Percentiles rank a stretch among this genome's conserved stretches.
phyloP scores from a whole-genome alignment of 2,113 vertebrate genomes.

The Panurus biarmicus region DNA sequence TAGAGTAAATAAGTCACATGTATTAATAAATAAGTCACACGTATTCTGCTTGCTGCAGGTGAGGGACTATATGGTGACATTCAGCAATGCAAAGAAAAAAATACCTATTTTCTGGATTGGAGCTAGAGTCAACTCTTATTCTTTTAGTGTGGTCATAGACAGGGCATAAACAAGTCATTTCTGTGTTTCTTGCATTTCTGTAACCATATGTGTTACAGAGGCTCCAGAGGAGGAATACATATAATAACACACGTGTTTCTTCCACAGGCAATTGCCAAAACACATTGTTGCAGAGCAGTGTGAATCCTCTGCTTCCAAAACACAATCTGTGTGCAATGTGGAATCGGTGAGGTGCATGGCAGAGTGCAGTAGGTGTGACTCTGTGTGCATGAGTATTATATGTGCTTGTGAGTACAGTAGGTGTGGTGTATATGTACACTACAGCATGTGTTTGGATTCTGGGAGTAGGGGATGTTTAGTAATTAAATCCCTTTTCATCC shows the following conservation, averaged over 20 bases:
- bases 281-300: background rate
- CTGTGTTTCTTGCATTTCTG: background rate
- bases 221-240: background rate
- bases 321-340: background rate
- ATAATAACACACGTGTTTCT: background rate
- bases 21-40: background rate
- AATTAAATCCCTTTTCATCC: conserved; percentile 97
- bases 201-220: background rate
- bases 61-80: background rate
- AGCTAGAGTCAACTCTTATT: background rate
- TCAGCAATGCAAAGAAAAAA: background rate
- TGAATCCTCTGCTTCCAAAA: background rate
- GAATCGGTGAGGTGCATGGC: background rate
- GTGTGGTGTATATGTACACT: conserved; percentile 56
- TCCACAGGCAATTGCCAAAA: background rate
- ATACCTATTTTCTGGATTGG: background rate
- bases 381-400: conserved; percentile 20
- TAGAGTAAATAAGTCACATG: background rate
- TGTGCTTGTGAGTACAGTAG: conserved; percentile 49
- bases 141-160: background rate
- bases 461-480: conserved; percentile 89
- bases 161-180: background rate
- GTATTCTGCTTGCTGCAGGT: background rate
- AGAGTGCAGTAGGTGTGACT: background rate
- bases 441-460: conserved; percentile 83